These are phyloP conservation scores for Phoenoteleia sp. DNA, from an alignment of 2,888 invertebrate genomes.

Conservation along the genomic window DNA sequence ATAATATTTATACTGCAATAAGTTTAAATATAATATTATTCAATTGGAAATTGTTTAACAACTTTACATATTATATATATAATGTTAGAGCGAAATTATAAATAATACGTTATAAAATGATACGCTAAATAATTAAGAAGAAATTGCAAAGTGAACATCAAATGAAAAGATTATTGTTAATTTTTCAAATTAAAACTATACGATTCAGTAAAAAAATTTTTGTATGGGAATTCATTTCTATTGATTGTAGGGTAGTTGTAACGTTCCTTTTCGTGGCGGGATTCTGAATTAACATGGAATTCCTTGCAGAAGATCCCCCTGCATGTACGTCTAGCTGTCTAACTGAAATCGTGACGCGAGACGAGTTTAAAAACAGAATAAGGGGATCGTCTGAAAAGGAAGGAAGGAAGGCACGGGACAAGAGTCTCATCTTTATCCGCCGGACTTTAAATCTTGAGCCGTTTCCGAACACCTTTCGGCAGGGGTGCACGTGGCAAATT, in stretches of 20 bases:
- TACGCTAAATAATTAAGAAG: too few relatives aligned
- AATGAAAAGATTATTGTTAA: too few relatives aligned
- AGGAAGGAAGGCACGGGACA: slow-evolving; percentile 83
- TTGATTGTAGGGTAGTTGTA: slow-evolving; percentile 37
- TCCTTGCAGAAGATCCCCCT: slow-evolving; percentile 64
- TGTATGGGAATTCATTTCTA: too few relatives aligned
- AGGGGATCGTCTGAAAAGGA: slow-evolving; percentile 79
- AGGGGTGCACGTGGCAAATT: slow-evolving; percentile 78
- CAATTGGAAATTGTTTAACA: too few relatives aligned
- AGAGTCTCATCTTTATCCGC: slow-evolving; percentile 81
- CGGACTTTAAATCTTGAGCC: slow-evolving; percentile 80
- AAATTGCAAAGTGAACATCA: too few relatives aligned
- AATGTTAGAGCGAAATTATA: too few relatives aligned
- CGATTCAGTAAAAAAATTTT: too few relatives aligned
- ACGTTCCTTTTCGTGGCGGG: slow-evolving; percentile 58
- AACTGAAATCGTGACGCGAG: slow-evolving; percentile 81
- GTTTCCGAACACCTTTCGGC: slow-evolving; percentile 81
- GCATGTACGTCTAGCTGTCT: slow-evolving; percentile 60
- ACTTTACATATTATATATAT: too few relatives aligned
- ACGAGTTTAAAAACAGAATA: slow-evolving; percentile 77
- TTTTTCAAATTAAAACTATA: too few relatives aligned
- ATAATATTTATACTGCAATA: too few relatives aligned
- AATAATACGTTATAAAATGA: too few relatives aligned
- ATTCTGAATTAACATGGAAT: slow-evolving; percentile 53
- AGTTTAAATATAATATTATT: too few relatives aligned